Percentiles rank a stretch among this genome's conserved stretches.
Conservation (phyloP, 2,888 invertebrate species). For the Protophormia terraenovae region DNA sequence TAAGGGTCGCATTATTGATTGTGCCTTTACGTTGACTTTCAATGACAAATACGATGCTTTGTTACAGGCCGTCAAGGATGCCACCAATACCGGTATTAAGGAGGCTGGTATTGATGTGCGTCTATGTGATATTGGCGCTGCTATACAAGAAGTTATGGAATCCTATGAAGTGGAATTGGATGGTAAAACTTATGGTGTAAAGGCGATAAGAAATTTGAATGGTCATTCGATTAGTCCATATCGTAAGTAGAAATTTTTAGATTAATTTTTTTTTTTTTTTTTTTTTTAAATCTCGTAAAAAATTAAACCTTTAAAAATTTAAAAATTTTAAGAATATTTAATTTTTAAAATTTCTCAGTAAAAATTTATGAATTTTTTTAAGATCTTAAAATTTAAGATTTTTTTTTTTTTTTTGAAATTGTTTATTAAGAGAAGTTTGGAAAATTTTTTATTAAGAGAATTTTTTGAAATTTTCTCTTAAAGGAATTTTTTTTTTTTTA, state of each 20-base stretch:
- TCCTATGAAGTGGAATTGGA: constrained; percentile 99
- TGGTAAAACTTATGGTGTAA: constrained; percentile 97
- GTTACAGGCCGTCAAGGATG: constrained; percentile 97
- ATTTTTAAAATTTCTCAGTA: too few relatives aligned
- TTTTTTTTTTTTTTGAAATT: too few relatives aligned
- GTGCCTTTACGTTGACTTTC: constrained; percentile 98
- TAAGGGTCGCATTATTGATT: constrained; percentile 98
- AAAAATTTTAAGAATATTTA: too few relatives aligned
- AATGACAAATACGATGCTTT: constrained; percentile 97
- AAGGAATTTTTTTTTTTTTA: too few relatives aligned
- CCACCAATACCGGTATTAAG: constrained; percentile 98
- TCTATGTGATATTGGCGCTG: constrained; percentile 97
- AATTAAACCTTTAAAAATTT: too few relatives aligned
- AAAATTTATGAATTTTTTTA: too few relatives aligned
- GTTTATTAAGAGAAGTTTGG: too few relatives aligned
- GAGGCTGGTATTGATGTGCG: constrained; percentile 98
- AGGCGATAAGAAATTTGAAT: constrained; percentile 98
- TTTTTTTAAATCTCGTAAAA: too few relatives aligned
- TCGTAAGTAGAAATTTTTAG: constrained; percentile 83
- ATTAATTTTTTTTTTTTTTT: too few relatives aligned
- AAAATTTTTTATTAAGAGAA: too few relatives aligned
- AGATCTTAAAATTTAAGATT: too few relatives aligned
- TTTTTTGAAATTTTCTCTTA: too few relatives aligned
- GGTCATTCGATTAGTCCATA: constrained; percentile 99
- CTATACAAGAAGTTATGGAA: constrained; percentile 99